Evolutionary conservation across 2,797 vertebrate species (phyloP).

Genomic region (Pelodytes ibericus): DNA sequence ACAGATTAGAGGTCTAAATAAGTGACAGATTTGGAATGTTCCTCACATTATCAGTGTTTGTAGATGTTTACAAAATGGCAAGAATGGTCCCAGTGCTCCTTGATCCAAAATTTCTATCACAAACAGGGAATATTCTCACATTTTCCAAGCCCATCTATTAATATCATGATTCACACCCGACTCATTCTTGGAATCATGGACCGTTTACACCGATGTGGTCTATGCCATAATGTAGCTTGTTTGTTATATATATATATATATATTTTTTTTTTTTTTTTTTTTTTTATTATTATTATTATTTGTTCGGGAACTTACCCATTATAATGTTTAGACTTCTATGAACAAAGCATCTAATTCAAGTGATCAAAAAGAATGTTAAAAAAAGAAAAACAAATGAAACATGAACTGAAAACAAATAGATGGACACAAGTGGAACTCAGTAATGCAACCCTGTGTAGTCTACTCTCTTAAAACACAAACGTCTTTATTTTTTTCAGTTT

Average conservation of each 20-base stretch:
- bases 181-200: neutral
- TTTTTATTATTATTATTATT: too few species aligned
- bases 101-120: neutral
- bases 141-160: neutral
- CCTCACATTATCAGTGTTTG: neutral
- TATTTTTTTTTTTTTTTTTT: too few species aligned
- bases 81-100: neutral
- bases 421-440: constrained; percentile 30
- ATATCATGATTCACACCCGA: neutral
- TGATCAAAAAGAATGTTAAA: neutral
- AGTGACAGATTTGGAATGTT: constrained; percentile 13
- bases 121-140: neutral
- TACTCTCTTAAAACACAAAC: constrained; percentile 51
- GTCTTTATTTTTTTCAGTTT: neutral
- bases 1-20: neutral
- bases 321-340: too few species aligned
- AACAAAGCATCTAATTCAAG: neutral
- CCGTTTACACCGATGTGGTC: neutral
- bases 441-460: constrained; percentile 27
- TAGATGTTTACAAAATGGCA: neutral
- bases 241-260: too few species aligned
- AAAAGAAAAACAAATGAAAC: constrained; percentile 6
- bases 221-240: too few species aligned
- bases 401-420: constrained; percentile 17
- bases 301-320: too few species aligned